Conservation (phyloP, 2,888 invertebrate genomes). For the Erebia ligea region DNA sequence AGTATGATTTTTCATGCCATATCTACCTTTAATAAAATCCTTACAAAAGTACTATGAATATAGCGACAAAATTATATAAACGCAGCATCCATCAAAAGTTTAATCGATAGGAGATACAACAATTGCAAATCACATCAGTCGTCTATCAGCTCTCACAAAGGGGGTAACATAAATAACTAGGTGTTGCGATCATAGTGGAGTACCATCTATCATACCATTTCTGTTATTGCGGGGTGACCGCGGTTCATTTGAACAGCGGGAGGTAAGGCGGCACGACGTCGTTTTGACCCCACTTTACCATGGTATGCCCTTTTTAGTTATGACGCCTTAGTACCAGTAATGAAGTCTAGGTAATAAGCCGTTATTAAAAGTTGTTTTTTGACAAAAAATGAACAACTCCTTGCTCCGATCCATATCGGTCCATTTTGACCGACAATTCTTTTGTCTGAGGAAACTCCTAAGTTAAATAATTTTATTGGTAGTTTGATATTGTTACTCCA, state of each 20-base stretch:
- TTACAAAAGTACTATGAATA: neutral
- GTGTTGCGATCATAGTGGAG: constrained; percentile 49
- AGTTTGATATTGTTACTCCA: too few relatives aligned
- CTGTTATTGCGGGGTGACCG: constrained; percentile 33
- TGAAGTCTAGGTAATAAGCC: neutral
- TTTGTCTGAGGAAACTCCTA: too few relatives aligned
- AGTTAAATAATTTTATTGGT: too few relatives aligned
- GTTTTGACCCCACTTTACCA: constrained; percentile 60
- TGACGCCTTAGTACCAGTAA: constrained; percentile 59
- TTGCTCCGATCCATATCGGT: too few relatives aligned
- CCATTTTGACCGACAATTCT: too few relatives aligned
- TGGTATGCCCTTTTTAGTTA: constrained; percentile 61
- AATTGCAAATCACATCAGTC: constrained; percentile 28
- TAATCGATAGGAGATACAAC: constrained; percentile 30
- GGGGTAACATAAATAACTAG: constrained; percentile 31
- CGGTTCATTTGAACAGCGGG: constrained; percentile 49
- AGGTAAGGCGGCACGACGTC: constrained; percentile 66
- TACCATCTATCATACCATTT: constrained; percentile 34
- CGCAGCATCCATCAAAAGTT: constrained; percentile 18
- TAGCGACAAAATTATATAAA: neutral
- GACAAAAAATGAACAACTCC: too few relatives aligned
- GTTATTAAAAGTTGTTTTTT: neutral
- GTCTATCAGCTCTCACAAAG: constrained; percentile 32
- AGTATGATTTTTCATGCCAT: too few relatives aligned
- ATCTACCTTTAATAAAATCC: neutral